A percentile compares a stretch with the other conserved stretches of the same genome.
phyloP scores from a whole-genome alignment of 2,113 vertebrate species.

The Australoheros scitulus region DNA sequence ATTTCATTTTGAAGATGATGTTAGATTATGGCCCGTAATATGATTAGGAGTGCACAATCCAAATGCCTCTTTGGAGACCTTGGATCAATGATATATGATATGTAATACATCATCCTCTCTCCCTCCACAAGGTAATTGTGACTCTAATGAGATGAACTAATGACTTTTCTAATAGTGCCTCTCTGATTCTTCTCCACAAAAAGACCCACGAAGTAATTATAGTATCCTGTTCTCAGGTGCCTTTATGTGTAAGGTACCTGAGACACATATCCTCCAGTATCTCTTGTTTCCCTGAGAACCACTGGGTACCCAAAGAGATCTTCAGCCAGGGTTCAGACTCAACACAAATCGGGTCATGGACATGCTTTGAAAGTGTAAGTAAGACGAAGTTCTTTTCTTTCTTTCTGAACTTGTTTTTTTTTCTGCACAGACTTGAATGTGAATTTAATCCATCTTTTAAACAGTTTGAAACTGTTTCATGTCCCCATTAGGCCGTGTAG shows the following conservation, averaged over 20 bases:
- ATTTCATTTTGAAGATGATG: conserved; percentile 7
- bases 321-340: neutral
- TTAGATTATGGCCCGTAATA: conserved; percentile 19
- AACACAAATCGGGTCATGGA: neutral
- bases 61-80: conserved; percentile 21
- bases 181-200: conserved; percentile 40
- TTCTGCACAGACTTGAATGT: neutral
- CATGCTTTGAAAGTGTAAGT: conserved; percentile 31
- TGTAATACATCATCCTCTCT: conserved; percentile 46
- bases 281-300: neutral
- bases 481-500: fast-evolving
- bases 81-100: conserved; percentile 52
- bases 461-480: neutral
- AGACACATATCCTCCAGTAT: neutral
- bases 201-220: conserved; percentile 52
- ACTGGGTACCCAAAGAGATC: conserved; percentile 1
- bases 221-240: conserved; percentile 53
- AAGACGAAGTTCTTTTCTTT: neutral
- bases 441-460: neutral
- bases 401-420: neutral
- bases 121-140: conserved; percentile 62
- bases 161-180: conserved; percentile 56
- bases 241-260: conserved; percentile 30
- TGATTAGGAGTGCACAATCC: conserved; percentile 28
- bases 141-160: conserved; percentile 74